Evolutionary conservation across 1,140 invertebrate genomes (phyloP).

Genomic region (Diabrotica virgifera): DNA sequence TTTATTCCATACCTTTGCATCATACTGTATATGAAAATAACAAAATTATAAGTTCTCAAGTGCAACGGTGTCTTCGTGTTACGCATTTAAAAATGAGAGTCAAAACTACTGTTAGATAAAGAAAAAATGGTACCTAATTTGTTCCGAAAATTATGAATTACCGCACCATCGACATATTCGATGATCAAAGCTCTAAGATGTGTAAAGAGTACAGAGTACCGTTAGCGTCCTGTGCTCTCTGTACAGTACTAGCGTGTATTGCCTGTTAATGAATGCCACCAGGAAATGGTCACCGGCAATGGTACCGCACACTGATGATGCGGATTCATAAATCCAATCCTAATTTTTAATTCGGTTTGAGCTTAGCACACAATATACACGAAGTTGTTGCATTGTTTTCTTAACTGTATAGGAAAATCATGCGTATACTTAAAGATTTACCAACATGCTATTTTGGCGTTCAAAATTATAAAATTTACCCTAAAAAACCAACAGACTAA

Average conservation of each 20-base stretch:
- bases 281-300: conserved; percentile 3
- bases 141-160: too few relatives aligned
- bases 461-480: too few relatives aligned
- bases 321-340: background rate
- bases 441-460: too few relatives aligned
- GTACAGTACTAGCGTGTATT: background rate
- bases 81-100: too few relatives aligned
- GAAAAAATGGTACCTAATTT: too few relatives aligned
- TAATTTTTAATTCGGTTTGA: background rate
- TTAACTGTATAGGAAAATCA: background rate
- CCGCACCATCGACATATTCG: background rate
- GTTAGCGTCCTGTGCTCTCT: conserved; percentile 13
- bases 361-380: background rate
- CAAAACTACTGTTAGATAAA: too few relatives aligned
- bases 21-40: too few relatives aligned
- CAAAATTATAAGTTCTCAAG: too few relatives aligned
- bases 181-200: background rate
- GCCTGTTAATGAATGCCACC: conserved; percentile 5
- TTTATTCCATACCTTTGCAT: too few relatives aligned
- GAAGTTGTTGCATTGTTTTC: background rate
- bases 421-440: too few relatives aligned
- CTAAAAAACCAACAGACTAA: too few relatives aligned
- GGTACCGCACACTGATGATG: conserved; percentile 4
- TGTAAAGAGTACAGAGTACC: conserved; percentile 11
- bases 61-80: too few relatives aligned